phyloP scores from a whole-genome alignment of 2,113 vertebrate species.

The Anas platyrhynchos region DNA sequence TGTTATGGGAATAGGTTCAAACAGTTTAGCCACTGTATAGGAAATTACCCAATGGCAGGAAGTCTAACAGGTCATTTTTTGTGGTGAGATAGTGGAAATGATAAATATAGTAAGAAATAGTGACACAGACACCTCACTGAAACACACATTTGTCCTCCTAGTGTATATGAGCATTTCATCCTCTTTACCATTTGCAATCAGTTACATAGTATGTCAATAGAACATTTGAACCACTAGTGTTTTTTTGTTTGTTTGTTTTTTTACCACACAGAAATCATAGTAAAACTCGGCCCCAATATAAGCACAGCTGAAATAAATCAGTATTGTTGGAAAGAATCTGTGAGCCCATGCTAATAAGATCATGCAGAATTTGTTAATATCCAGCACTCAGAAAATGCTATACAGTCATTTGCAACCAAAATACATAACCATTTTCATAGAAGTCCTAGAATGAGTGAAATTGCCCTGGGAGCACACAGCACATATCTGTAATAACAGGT shows the following conservation, averaged over 20 bases:
- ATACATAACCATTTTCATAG: neutral
- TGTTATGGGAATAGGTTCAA: neutral
- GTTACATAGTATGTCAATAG: rapidly evolving
- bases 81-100: neutral
- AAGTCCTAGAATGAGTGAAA: neutral
- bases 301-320: neutral
- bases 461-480: neutral
- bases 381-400: neutral
- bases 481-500: rapidly evolving
- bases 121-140: neutral
- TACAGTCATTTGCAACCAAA: neutral
- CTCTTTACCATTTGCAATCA: neutral
- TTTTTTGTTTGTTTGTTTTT: neutral
- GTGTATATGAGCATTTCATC: neutral
- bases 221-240: neutral
- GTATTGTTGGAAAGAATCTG: neutral
- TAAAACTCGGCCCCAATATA: neutral
- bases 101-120: neutral
- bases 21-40: neutral
- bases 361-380: neutral
- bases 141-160: neutral
- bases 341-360: neutral
- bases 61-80: neutral
- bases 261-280: neutral
- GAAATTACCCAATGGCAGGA: neutral